A percentile compares a stretch with the other conserved stretches of the same genome.
Conservation (phyloP, 64 coral and sea anemone genomes). For the Catalaphyllia jardinei region DNA sequence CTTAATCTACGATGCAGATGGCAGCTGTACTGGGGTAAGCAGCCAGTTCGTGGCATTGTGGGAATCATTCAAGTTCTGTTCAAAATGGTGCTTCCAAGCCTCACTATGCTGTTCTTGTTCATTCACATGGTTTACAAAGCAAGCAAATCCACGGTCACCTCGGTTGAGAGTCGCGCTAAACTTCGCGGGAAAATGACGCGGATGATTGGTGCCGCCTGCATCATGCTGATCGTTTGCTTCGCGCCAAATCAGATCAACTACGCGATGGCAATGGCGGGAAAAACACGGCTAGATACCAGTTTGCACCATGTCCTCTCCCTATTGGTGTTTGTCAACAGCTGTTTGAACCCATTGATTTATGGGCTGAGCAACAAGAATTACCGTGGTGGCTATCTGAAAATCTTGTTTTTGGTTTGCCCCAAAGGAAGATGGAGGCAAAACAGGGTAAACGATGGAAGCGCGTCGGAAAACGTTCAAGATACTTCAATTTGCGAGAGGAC, state of each 20-base stretch:
- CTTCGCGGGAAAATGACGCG: constrained; percentile 2
- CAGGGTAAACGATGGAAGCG: not conserved
- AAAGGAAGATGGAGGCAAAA: not conserved
- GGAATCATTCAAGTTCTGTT: not conserved
- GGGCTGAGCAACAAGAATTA: constrained; percentile 58
- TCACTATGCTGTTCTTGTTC: not conserved
- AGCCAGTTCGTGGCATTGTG: not conserved
- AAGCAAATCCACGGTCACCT: not conserved
- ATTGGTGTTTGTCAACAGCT: constrained; percentile 3
- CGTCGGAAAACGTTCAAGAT: no score
- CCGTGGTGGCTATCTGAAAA: constrained; percentile 30
- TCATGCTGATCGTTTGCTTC: not conserved
- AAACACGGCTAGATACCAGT: not conserved
- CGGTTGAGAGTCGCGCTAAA: not conserved
- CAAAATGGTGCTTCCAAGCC: not conserved
- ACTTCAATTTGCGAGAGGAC: no score
- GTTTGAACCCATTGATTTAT: constrained; percentile 56
- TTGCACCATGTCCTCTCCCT: not conserved
- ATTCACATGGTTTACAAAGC: not conserved
- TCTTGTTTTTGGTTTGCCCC: constrained; percentile 8
- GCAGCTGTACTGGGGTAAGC: not conserved
- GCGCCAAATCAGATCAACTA: constrained; percentile 15
- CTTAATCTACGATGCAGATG: not conserved
- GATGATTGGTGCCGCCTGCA: not conserved
- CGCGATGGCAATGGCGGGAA: not conserved